Conservation (phyloP, 2,113 vertebrate species). For the Esox niger region DNA sequence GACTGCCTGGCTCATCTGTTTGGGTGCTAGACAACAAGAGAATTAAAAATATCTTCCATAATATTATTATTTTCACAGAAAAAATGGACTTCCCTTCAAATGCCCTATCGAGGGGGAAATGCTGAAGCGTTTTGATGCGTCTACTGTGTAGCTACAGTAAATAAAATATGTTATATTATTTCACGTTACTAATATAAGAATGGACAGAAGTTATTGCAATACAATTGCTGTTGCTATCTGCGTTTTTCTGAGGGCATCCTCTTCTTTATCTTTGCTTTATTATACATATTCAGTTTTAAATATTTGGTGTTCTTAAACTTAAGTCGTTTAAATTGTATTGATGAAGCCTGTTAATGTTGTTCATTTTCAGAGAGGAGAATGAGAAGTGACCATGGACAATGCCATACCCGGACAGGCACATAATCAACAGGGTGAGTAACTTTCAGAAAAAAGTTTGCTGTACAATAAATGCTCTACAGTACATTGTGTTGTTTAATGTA, state of each 20-base stretch:
- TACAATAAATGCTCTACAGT: background rate
- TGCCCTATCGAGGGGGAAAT: background rate
- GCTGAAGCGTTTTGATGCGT: constrained; percentile 27
- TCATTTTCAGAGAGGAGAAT: constrained; percentile 32
- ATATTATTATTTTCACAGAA: background rate
- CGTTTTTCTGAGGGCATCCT: background rate
- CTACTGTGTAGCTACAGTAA: constrained; percentile 16
- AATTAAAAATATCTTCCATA: background rate
- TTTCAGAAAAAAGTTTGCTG: background rate
- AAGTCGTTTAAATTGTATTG: constrained; percentile 9
- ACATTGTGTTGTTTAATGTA: background rate
- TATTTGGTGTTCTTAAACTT: background rate
- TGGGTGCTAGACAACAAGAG: background rate
- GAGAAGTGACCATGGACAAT: constrained; percentile 8
- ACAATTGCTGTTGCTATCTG: constrained; percentile 5
- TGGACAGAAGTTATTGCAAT: constrained; percentile 18
- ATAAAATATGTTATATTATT: background rate
- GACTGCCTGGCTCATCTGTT: background rate
- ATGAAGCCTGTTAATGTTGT: constrained; percentile 22
- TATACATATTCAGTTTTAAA: background rate
- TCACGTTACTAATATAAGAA: background rate
- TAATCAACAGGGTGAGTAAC: constrained; percentile 49
- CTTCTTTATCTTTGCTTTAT: constrained; percentile 15
- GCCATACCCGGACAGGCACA: constrained; percentile 14
- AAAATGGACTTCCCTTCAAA: background rate